phyloP scores from a whole-genome alignment of 2,797 vertebrate species.

The Myotis pilosus region DNA sequence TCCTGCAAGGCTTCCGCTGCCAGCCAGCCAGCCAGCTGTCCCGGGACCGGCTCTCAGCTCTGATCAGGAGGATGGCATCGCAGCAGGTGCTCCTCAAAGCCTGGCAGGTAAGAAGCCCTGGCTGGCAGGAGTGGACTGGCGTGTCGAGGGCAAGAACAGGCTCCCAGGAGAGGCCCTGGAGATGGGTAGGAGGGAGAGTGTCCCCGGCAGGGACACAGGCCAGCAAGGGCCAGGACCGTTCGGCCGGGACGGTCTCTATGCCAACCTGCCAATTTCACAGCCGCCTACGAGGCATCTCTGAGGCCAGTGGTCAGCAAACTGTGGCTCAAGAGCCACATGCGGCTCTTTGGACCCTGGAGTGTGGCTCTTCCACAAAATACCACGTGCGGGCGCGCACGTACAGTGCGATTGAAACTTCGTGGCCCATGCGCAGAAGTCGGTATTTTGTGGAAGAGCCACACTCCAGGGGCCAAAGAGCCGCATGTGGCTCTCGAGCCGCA shows the following conservation, averaged over 20 bases:
- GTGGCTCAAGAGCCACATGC: too few relatives aligned
- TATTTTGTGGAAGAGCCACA: too few relatives aligned
- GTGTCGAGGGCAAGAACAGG: background rate
- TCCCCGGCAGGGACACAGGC: background rate
- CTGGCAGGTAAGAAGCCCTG: slow-evolving; percentile 73
- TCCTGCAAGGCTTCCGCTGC: slow-evolving; percentile 74
- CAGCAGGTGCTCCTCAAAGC: slow-evolving; percentile 31
- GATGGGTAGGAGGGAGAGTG: background rate
- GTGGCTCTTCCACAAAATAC: too few relatives aligned
- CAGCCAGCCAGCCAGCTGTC: slow-evolving; percentile 39
- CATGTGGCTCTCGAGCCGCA: too few relatives aligned
- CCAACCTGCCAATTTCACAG: background rate
- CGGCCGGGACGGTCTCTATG: fast-evolving
- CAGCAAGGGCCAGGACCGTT: fast-evolving
- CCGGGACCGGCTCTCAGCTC: background rate
- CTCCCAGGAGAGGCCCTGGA: background rate
- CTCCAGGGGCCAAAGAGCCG: too few relatives aligned
- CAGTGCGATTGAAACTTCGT: too few relatives aligned
- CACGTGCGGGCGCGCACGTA: too few relatives aligned
- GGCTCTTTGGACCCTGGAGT: too few relatives aligned
- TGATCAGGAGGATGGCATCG: slow-evolving; percentile 51
- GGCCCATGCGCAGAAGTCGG: too few relatives aligned
- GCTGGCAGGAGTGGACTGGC: fast-evolving
- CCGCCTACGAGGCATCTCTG: background rate
- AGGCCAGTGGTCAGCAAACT: too few relatives aligned